Evolutionary conservation across 35 echinoderm and acorn worm species (phyloP).

Genomic region (Nesometra sesokonis): DNA sequence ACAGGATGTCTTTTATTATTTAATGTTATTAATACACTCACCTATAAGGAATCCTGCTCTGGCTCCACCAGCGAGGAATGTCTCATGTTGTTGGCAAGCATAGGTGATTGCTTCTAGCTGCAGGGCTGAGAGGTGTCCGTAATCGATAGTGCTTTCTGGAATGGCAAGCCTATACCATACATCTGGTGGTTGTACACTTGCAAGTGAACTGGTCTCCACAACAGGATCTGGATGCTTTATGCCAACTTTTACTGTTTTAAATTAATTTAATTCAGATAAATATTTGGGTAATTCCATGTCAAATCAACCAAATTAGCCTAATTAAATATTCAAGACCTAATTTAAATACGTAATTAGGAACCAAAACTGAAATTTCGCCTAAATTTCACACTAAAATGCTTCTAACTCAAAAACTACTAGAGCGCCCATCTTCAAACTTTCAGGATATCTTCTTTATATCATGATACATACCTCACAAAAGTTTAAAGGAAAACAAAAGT

Average conservation of each 20-base stretch:
- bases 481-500: too few species aligned
- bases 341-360: too few species aligned
- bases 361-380: too few species aligned
- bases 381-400: too few species aligned
- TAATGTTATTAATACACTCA: conserved; percentile 21
- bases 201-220: conserved; percentile 88
- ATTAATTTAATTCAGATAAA: not conserved
- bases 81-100: conserved; percentile 97
- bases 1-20: too few species aligned
- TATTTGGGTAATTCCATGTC: too few species aligned
- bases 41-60: conserved; percentile 91
- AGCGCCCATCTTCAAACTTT: too few species aligned
- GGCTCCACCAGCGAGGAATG: conserved; percentile 51
- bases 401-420: too few species aligned
- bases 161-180: conserved; percentile 72
- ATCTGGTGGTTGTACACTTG: conserved; percentile 86
- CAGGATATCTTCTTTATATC: too few species aligned
- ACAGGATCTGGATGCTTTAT: conserved; percentile 79
- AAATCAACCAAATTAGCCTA: too few species aligned
- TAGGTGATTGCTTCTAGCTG: conserved; percentile 96
- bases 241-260: conserved; percentile 71
- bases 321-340: too few species aligned
- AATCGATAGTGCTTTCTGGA: conserved; percentile 76
- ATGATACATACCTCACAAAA: too few species aligned
- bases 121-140: conserved; percentile 55